Evolutionary conservation across 2,113 vertebrate genomes (phyloP).

Genomic region (Mirounga angustirostris): DNA sequence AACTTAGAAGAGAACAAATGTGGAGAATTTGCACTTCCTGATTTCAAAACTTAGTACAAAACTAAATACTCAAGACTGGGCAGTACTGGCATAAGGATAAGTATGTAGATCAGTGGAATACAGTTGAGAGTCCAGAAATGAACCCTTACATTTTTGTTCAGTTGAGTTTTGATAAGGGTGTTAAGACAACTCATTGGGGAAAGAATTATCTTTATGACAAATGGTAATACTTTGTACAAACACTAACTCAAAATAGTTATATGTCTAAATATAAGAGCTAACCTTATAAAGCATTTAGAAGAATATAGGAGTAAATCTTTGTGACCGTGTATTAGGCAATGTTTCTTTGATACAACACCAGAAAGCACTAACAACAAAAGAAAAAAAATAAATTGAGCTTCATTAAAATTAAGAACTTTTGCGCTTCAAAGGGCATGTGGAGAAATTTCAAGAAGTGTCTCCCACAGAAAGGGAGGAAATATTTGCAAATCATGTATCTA

Average conservation of each 20-base stretch:
- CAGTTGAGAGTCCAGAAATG: background rate
- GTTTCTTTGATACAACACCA: background rate
- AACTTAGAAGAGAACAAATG: background rate
- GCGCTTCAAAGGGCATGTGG: background rate
- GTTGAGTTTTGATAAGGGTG: background rate
- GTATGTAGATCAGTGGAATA: background rate
- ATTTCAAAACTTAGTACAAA: constrained; percentile 26
- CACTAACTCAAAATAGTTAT: background rate
- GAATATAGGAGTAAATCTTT: background rate
- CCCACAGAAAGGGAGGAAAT: background rate
- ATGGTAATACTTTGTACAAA: background rate
- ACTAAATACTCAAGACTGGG: background rate
- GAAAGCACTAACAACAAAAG: background rate
- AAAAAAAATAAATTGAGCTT: background rate
- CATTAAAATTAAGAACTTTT: constrained; percentile 13
- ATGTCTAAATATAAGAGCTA: background rate
- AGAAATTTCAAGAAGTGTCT: background rate
- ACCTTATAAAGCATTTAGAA: background rate
- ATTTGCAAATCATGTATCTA: background rate
- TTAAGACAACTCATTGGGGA: background rate
- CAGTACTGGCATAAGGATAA: background rate
- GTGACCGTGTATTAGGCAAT: background rate
- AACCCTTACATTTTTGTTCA: background rate
- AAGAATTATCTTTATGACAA: background rate
- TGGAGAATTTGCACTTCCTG: background rate